Evolutionary conservation across 1,140 invertebrate genomes (phyloP).

Genomic region (Plutomurus gul): DNA sequence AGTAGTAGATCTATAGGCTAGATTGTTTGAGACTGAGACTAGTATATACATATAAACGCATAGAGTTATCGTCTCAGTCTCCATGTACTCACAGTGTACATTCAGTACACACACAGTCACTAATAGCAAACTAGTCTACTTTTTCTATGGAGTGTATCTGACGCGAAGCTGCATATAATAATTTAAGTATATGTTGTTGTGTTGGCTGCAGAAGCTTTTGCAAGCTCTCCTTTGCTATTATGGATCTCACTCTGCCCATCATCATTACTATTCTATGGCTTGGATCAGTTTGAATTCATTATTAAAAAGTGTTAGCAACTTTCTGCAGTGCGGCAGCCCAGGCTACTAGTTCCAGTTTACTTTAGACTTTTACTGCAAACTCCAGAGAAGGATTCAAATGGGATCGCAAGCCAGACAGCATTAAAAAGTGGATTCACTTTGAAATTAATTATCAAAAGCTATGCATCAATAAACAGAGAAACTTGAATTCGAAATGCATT

Average conservation of each 20-base stretch:
- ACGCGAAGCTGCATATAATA: background rate
- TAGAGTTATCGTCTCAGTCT: no score
- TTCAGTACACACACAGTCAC: background rate
- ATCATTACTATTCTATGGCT: slow-evolving; percentile 15
- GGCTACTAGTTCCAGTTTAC: background rate
- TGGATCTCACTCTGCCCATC: background rate
- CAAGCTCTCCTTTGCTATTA: background rate
- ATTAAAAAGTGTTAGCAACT: background rate
- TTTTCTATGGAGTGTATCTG: slow-evolving; percentile 3
- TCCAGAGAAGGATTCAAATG: background rate
- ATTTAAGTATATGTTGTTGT: background rate
- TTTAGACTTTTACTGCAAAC: background rate
- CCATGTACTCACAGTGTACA: no score
- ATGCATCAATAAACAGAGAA: slow-evolving; percentile 27
- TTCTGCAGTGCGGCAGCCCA: background rate
- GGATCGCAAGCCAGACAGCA: slow-evolving; percentile 10
- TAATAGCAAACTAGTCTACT: background rate
- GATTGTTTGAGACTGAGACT: no score
- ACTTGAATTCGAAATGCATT: slow-evolving; percentile 27
- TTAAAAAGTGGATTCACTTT: slow-evolving; percentile 23
- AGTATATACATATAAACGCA: no score
- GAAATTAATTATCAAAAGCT: slow-evolving; percentile 25
- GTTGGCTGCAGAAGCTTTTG: background rate
- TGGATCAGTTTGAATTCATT: slow-evolving; percentile 4
- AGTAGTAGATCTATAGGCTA: no score